A percentile compares a stretch with the other conserved stretches of the same genome.
These are phyloP conservation scores for Pecten maximus DNA, from an alignment of 2,888 invertebrate genomes.

Conservation along the genomic window DNA sequence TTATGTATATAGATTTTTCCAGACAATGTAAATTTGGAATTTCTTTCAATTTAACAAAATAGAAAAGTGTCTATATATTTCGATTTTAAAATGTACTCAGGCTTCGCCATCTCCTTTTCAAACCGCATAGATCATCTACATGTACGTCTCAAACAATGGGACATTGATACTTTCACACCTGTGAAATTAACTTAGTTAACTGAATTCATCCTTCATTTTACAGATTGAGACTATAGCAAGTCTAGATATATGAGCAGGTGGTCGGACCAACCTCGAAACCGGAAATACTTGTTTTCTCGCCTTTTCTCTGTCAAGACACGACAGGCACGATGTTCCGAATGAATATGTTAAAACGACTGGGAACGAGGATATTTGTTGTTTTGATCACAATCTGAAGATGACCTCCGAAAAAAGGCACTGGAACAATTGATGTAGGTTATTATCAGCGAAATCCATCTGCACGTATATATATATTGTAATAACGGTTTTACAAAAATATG, in stretches of 20 bases:
- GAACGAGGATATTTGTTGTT: constrained; percentile 10
- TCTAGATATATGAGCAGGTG: not conserved
- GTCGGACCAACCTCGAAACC: not conserved
- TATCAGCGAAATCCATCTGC: not conserved
- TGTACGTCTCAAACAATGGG: too few relatives aligned
- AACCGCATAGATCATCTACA: too few relatives aligned
- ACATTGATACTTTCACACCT: too few relatives aligned
- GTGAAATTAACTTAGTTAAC: too few relatives aligned
- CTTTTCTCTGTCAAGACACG: not conserved
- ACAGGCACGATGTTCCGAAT: not conserved
- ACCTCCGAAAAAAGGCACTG: not conserved
- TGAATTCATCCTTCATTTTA: too few relatives aligned
- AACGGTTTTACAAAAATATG: not conserved
- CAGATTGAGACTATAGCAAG: not conserved
- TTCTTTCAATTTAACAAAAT: too few relatives aligned
- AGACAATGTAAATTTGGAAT: too few relatives aligned
- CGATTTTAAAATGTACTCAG: too few relatives aligned
- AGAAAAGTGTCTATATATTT: too few relatives aligned
- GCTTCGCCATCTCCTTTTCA: too few relatives aligned
- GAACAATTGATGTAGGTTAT: not conserved
- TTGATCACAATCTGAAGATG: not conserved
- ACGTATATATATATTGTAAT: not conserved
- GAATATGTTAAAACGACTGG: not conserved
- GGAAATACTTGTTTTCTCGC: not conserved
- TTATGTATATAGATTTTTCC: too few relatives aligned